Conservation (phyloP, 2,113 vertebrate genomes). For the Falco punctatus region DNA sequence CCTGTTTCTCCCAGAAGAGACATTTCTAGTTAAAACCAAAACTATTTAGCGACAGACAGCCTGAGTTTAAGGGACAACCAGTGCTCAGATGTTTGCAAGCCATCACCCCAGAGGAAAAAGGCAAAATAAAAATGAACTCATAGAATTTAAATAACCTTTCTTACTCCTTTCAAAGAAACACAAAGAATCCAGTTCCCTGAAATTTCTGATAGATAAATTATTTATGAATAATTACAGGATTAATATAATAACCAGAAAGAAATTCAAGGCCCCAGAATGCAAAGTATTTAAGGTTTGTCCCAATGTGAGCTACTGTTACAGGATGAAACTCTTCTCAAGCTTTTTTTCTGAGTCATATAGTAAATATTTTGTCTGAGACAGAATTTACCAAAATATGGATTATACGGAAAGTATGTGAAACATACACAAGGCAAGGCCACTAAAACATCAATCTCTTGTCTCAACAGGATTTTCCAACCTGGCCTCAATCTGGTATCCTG, state of each 20-base stretch:
- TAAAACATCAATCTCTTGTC: neutral
- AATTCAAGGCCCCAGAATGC: neutral
- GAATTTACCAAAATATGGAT: constrained; percentile 45
- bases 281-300: neutral
- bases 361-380: neutral
- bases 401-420: constrained; percentile 40
- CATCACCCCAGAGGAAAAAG: neutral
- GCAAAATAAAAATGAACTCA: neutral
- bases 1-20: neutral
- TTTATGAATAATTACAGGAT: neutral
- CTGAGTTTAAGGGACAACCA: neutral
- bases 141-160: neutral
- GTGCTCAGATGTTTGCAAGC: neutral
- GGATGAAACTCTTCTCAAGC: neutral
- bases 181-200: neutral
- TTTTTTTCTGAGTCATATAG: constrained; percentile 6
- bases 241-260: neutral
- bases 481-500: neutral
- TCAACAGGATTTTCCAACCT: constrained; percentile 24
- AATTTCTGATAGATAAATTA: neutral
- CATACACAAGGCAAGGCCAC: constrained; percentile 6
- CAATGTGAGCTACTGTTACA: neutral
- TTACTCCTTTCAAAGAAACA: neutral
- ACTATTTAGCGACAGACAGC: neutral
- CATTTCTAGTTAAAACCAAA: neutral